Evolutionary conservation across 2,888 invertebrate genomes (phyloP), one percentile per base, ranked within the genome.

Genomic region (Hirtodrosophila trivittata): DNA sequence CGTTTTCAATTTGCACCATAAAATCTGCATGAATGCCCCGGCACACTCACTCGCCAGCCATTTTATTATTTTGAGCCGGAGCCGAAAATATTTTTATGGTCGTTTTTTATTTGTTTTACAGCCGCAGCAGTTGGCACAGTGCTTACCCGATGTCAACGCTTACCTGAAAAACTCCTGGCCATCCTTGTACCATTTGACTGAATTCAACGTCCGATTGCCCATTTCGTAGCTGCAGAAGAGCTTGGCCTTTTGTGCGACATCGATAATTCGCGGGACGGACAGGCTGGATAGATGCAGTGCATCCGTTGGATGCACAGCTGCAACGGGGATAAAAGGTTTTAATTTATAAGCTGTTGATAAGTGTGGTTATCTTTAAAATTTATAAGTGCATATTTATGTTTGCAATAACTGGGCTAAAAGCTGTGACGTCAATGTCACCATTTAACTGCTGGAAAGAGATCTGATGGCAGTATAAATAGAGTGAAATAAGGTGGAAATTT

Each of bases 141-240:
- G 46, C 37, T 52, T 30, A 21, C 37, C 16, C 1, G 14, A 28
- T 26, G 30, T 28, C 32, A 32, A 8, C 30, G 51, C 74, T 72
- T 63, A 91, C 91, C 91, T 90, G 87, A 89, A 91, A 90, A 91
- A 91, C 81, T 91, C 91, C 63, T 82, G 88, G 26, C 88, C 89
- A 86, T 91, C 89, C 83, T 91, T 91, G 72, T 91, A 91, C 91
- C 91, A 91, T 88, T 91, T 91, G 63, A 91, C 91, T 3, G 91
- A 91, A 74, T 91, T 91, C 64, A 91, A 85, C 28, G 89, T 90
- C 70, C 90, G 89, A 76, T 89, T 89, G 72, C 90, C 89, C 89
- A 91, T 90, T 76, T 90, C 89, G 70, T 90, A 91, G 80, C 90
- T 90, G 84, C 91, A 91, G 67, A 89, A 90, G 57, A 91, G 85